Evolutionary conservation across 1,140 invertebrate species (phyloP).

Genomic region (Popillia japonica): DNA sequence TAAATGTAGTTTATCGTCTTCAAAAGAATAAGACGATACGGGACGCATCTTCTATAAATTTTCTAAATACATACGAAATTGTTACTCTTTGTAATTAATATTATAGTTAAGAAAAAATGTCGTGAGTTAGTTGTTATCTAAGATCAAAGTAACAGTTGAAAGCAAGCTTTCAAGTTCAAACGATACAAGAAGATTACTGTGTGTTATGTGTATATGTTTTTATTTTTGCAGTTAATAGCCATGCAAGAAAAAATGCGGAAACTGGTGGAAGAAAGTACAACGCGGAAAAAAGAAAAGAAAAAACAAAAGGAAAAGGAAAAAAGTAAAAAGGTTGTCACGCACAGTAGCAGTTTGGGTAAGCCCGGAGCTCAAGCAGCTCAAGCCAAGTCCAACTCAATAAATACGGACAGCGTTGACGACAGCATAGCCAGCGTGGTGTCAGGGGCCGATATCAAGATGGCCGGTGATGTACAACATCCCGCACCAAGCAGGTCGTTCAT

Average conservation of each 20-base stretch:
- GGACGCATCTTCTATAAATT: too few species aligned
- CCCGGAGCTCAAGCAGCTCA: conserved; percentile 63
- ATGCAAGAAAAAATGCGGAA: conserved; percentile 94
- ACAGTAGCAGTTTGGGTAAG: conserved; percentile 63
- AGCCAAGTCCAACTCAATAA: conserved; percentile 63
- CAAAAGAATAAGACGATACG: too few species aligned
- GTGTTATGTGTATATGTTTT: too few species aligned
- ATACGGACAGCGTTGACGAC: conserved; percentile 66
- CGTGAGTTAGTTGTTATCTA: too few species aligned
- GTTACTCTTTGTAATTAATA: too few species aligned
- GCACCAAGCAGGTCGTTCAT: conserved; percentile 53
- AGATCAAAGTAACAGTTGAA: too few species aligned
- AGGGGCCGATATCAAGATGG: conserved; percentile 65
- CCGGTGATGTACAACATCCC: conserved; percentile 60
- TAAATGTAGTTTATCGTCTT: too few species aligned
- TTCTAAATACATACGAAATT: too few species aligned
- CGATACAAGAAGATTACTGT: too few species aligned
- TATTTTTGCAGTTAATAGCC: conserved; percentile 70
- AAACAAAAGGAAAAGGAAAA: conserved; percentile 81
- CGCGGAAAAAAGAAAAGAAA: conserved; percentile 81
- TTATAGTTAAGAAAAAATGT: too few species aligned
- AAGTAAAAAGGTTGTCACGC: conserved; percentile 61
- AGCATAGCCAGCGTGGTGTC: conserved; percentile 66
- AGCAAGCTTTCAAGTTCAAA: too few species aligned
- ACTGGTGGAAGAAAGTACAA: conserved; percentile 81